These are phyloP conservation scores for Danaus melanippus DNA, from an alignment of 1,140 invertebrate species.

Conservation along the genomic window DNA sequence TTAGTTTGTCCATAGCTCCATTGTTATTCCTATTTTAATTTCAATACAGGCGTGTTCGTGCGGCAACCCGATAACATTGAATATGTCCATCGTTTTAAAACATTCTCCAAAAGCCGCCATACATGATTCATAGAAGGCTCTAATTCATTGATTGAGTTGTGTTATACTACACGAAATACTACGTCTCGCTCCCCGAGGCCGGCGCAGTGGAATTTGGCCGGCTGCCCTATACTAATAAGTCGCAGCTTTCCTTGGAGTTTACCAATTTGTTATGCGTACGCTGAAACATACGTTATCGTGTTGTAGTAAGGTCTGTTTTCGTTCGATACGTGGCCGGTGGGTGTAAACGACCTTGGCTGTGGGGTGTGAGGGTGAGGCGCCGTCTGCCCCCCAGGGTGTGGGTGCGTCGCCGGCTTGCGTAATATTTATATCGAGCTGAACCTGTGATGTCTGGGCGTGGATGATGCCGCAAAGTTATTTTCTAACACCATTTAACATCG, in stretches of 20 bases:
- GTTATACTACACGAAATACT: conserved; percentile 29
- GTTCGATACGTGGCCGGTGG: conserved; percentile 1
- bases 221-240: conserved; percentile 14
- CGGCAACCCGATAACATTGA: no score
- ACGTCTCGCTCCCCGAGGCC: conserved; percentile 9
- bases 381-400: conserved; percentile 26
- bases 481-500: no score
- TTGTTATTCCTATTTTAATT: no score
- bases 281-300: background rate
- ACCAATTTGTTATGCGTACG: background rate
- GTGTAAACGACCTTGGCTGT: conserved; percentile 35
- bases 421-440: conserved; percentile 40
- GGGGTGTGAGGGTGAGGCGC: conserved; percentile 27
- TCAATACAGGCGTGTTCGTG: no score
- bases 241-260: conserved; percentile 19
- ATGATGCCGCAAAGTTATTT: background rate
- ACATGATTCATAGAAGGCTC: conserved; percentile 46
- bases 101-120: conserved; percentile 19
- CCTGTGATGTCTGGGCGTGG: conserved; percentile 16
- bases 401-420: conserved; percentile 41
- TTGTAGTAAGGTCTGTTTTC: conserved; percentile 8
- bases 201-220: conserved; percentile 18
- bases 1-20: no score
- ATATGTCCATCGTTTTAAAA: conserved; percentile 20
- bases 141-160: conserved; percentile 48